A percentile compares a stretch with the other conserved stretches of the same genome.
Conservation (phyloP, 2,113 vertebrate species). For the Cavia porcellus region DNA sequence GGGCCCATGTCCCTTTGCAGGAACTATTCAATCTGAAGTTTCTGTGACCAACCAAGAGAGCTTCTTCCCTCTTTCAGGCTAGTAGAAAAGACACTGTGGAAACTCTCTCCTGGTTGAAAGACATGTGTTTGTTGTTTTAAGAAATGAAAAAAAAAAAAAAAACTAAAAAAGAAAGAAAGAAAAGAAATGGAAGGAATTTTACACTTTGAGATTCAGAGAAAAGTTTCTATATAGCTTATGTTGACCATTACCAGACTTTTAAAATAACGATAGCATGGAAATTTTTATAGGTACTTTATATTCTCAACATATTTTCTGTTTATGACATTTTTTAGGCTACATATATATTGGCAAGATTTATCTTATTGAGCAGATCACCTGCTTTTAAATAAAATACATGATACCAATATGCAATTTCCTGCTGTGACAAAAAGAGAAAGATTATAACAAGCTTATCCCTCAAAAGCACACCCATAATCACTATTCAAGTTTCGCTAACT, state of each 20-base stretch:
- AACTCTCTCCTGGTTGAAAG: not conserved
- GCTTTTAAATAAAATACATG: constrained; percentile 76
- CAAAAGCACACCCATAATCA: constrained; percentile 40
- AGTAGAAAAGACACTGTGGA: not conserved
- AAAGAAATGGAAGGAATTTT: not conserved
- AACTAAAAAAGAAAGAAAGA: too few relatives aligned
- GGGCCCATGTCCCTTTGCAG: not conserved
- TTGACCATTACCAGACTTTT: not conserved
- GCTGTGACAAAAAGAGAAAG: constrained; percentile 65
- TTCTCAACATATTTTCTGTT: constrained; percentile 39
- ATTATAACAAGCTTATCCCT: constrained; percentile 52
- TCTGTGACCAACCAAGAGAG: not conserved
- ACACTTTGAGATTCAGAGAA: not conserved
- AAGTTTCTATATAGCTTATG: not conserved
- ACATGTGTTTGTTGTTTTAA: not conserved
- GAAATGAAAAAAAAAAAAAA: not conserved
- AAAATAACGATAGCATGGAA: not conserved
- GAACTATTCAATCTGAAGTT: not conserved
- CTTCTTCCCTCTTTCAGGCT: not conserved
- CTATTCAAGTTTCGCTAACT: not conserved
- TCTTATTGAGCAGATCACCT: constrained; percentile 71
- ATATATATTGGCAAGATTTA: constrained; percentile 75
- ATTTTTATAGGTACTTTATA: constrained; percentile 19
- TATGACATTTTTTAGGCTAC: constrained; percentile 62
- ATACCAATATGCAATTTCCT: constrained; percentile 76